phyloP scores from a whole-genome alignment of 2,113 vertebrate genomes.

The Pogona vitticeps region DNA sequence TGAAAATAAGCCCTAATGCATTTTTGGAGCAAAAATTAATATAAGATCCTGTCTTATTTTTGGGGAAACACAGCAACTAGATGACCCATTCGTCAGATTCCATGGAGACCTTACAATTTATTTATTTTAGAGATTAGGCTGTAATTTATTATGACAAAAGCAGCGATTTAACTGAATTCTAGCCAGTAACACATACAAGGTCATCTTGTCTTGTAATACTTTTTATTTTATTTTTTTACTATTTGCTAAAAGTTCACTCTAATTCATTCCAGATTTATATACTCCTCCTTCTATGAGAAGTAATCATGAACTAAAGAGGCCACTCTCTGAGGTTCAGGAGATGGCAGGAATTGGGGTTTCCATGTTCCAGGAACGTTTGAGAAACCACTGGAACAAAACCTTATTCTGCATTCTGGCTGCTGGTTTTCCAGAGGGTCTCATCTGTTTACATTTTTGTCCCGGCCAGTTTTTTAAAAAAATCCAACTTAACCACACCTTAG shows the following conservation, averaged over 20 bases:
- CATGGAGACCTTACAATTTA: not conserved
- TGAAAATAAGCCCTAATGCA: no score
- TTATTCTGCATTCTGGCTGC: slow-evolving; percentile 49
- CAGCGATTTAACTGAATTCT: not conserved
- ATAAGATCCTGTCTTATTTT: no score
- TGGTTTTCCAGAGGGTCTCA: slow-evolving; percentile 27
- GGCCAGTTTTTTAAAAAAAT: slow-evolving; percentile 27
- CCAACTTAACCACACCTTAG: not conserved
- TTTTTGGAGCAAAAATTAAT: no score
- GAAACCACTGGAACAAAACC: slow-evolving; percentile 49
- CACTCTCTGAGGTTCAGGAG: not conserved
- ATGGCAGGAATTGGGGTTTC: slow-evolving; percentile 18
- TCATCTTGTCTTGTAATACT: not conserved
- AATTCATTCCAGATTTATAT: slow-evolving; percentile 53
- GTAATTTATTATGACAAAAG: not conserved
- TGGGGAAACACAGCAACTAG: no score
- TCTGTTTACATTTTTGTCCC: not conserved
- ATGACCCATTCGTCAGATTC: not conserved
- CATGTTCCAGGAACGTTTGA: slow-evolving; percentile 61
- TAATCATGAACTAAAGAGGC: slow-evolving; percentile 31
- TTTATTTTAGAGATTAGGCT: not conserved
- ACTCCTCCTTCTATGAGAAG: slow-evolving; percentile 7
- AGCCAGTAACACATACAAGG: not conserved
- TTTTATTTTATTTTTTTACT: no score
- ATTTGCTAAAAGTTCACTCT: slow-evolving; percentile 18